These are phyloP conservation scores for Jaculus jaculus DNA, from an alignment of 2,113 vertebrate species.

Conservation along the genomic window DNA sequence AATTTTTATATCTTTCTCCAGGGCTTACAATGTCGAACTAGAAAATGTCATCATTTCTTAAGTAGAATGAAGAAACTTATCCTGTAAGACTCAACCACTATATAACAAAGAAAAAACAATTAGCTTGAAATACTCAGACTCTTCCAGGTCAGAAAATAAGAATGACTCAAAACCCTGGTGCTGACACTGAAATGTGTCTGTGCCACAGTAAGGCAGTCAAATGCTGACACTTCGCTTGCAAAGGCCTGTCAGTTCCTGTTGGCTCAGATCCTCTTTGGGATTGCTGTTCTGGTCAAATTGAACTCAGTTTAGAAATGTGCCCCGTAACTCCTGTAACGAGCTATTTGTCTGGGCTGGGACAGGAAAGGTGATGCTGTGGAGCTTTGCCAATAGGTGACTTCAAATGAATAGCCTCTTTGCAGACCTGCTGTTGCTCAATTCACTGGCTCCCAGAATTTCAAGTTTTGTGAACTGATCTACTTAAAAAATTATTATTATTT, in stretches of 20 bases:
- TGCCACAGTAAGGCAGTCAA: background rate
- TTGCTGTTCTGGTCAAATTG: constrained; percentile 56
- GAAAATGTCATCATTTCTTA: constrained; percentile 30
- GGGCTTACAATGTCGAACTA: background rate
- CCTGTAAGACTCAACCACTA: background rate
- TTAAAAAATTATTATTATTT: background rate
- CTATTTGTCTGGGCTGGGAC: background rate
- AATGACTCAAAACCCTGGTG: constrained; percentile 54
- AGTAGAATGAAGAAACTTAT: constrained; percentile 28
- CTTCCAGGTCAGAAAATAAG: constrained; percentile 56
- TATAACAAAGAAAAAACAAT: constrained; percentile 21
- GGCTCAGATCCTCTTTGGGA: constrained; percentile 55
- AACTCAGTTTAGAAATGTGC: background rate
- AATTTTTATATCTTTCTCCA: constrained; percentile 12
- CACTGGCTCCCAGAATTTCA: background rate
- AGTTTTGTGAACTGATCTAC: background rate
- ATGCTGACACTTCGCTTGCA: constrained; percentile 59
- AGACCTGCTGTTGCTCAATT: background rate
- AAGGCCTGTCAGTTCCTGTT: constrained; percentile 63
- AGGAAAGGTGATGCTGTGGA: background rate
- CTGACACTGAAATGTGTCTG: constrained; percentile 60
- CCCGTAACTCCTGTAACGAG: background rate
- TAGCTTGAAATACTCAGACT: constrained; percentile 44
- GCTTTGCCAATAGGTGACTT: background rate
- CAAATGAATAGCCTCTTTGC: background rate